These are phyloP conservation scores for Erethizon dorsatum DNA, from an alignment of 2,797 vertebrate genomes.

Conservation along the genomic window DNA sequence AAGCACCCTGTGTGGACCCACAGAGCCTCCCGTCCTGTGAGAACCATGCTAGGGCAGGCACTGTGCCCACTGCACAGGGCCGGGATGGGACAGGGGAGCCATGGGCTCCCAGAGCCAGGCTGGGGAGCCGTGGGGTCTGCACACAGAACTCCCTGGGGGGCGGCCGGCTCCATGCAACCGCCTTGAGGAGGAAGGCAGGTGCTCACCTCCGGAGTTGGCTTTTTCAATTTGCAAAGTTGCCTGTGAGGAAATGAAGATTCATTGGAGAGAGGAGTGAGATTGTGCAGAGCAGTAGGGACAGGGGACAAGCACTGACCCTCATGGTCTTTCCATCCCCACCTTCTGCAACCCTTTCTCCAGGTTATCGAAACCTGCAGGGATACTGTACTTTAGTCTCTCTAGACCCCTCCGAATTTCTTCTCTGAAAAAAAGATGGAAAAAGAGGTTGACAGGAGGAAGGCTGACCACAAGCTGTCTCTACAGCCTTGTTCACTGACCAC, in stretches of 20 bases:
- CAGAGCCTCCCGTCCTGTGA: rapidly evolving
- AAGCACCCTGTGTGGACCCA: not conserved
- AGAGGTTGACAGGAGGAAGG: not conserved
- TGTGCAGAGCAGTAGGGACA: not conserved
- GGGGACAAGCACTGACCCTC: not conserved
- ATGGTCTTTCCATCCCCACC: constrained; percentile 87
- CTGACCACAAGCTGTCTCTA: too few relatives aligned
- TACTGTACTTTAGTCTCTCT: constrained; percentile 82
- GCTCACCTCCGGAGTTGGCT: not conserved
- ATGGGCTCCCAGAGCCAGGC: not conserved
- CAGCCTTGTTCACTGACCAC: too few relatives aligned
- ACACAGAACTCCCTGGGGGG: not conserved
- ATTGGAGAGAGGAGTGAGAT: not conserved
- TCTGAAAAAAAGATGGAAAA: constrained; percentile 86
- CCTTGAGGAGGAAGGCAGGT: not conserved
- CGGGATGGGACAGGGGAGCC: not conserved
- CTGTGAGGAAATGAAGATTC: not conserved
- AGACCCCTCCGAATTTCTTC: constrained; percentile 92
- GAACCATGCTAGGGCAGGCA: not conserved
- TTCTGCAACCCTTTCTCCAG: constrained; percentile 95
- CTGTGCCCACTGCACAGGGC: not conserved
- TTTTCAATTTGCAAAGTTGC: not conserved
- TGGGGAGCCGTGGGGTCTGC: not conserved
- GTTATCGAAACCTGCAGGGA: not conserved
- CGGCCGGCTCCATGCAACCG: too few relatives aligned